Percentiles rank a stretch among this genome's conserved stretches.
Evolutionary conservation across 2,113 vertebrate genomes (phyloP).

Genomic region (Varanus salvator): DNA sequence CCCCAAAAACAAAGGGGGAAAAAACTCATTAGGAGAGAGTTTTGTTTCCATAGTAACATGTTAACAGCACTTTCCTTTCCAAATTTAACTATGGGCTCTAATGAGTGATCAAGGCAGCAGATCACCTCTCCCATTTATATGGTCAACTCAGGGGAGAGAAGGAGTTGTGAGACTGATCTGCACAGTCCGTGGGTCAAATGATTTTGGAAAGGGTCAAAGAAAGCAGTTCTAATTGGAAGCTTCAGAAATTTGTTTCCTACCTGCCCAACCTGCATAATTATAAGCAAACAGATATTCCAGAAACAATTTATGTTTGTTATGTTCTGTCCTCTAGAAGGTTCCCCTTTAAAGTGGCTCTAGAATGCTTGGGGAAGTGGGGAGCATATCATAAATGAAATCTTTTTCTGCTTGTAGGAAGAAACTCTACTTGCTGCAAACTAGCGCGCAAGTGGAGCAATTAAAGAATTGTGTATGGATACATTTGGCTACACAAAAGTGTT

Average conservation of each 20-base stretch:
- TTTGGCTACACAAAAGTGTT: neutral
- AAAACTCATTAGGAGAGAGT: neutral
- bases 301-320: neutral
- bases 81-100: constrained; percentile 28
- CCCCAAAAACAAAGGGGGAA: neutral
- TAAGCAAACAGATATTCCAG: neutral
- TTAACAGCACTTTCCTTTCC: constrained; percentile 21
- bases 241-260: neutral
- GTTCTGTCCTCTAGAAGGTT: neutral
- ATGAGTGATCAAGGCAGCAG: constrained; percentile 21
- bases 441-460: neutral
- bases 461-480: neutral
- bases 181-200: neutral
- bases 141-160: neutral
- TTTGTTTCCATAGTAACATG: constrained; percentile 29
- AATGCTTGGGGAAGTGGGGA: neutral
- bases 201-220: neutral
- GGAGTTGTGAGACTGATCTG: neutral
- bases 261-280: neutral
- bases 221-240: neutral
- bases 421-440: neutral
- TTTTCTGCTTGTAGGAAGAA: neutral
- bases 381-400: neutral
- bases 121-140: constrained; percentile 10
- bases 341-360: neutral